Percentiles rank a stretch among this genome's conserved stretches.
Conservation (phyloP, 2,797 vertebrate species). For the Chelonia mydas region DNA sequence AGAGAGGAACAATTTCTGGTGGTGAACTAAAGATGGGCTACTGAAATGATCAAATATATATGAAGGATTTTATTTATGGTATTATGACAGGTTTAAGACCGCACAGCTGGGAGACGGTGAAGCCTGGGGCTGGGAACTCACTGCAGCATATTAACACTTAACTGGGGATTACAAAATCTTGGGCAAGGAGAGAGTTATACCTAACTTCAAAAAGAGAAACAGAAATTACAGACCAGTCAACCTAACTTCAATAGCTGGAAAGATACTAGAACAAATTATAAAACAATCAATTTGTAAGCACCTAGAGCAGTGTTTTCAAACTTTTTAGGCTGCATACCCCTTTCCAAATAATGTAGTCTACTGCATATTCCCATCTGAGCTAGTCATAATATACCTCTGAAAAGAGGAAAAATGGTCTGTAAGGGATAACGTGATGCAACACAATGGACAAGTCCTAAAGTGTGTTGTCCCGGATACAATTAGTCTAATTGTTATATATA, state of each 20-base stretch:
- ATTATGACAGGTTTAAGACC: constrained; percentile 58
- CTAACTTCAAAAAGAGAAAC: not conserved
- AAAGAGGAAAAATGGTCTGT: not conserved
- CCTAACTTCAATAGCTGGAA: not conserved
- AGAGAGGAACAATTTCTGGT: not conserved
- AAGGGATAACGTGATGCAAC: not conserved
- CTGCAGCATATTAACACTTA: constrained; percentile 48
- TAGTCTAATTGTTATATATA: not conserved
- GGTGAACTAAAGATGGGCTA: constrained; percentile 22
- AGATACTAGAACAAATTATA: not conserved
- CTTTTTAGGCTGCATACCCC: not conserved
- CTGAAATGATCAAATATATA: constrained; percentile 35
- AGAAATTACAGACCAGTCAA: not conserved
- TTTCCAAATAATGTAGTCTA: not conserved
- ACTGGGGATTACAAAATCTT: constrained; percentile 50
- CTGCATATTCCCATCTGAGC: not conserved
- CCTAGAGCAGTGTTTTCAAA: not conserved
- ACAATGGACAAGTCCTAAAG: not conserved
- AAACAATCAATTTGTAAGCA: not conserved
- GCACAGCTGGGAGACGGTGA: constrained; percentile 46
- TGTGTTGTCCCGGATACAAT: not conserved
- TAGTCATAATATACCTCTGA: not conserved
- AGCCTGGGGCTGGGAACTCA: constrained; percentile 45
- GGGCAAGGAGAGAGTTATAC: not conserved
- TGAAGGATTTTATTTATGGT: constrained; percentile 52